phyloP scores from a whole-genome alignment of 2,888 invertebrate genomes.

The Pristionchus entomophagus region DNA sequence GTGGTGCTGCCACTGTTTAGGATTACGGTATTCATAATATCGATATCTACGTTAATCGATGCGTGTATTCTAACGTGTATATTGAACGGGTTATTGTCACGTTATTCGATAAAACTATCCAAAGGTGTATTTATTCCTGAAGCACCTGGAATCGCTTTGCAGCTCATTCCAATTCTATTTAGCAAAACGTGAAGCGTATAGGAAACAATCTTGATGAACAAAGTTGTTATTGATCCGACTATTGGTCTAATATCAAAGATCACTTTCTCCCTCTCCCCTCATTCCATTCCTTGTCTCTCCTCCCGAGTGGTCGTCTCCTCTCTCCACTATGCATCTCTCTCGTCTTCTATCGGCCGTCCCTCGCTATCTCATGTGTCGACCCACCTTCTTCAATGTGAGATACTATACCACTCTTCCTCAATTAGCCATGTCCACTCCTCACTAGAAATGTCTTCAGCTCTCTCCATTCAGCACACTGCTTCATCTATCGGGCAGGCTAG shows the following conservation, averaged over 20 bases:
- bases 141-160: too few relatives aligned
- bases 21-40: neutral
- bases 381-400: conserved; percentile 44
- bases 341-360: conserved; percentile 18
- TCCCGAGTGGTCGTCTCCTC: neutral
- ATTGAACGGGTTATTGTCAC: neutral
- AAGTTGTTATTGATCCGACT: neutral
- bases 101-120: neutral
- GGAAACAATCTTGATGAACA: too few relatives aligned
- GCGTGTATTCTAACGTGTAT: neutral
- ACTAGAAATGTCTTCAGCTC: too few relatives aligned
- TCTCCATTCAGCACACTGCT: neutral
- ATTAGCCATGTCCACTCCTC: neutral
- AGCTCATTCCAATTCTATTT: too few relatives aligned
- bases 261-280: neutral
- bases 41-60: neutral
- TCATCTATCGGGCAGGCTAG: too few relatives aligned
- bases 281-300: neutral
- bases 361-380: conserved; percentile 46
- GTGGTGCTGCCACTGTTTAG: conserved; percentile 46
- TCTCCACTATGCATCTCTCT: conserved; percentile 31
- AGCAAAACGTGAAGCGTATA: too few relatives aligned
- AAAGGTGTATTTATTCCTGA: too few relatives aligned
- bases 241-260: neutral
- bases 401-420: neutral